Evolutionary conservation across 2,113 vertebrate genomes (phyloP).

Genomic region (Carettochelys insculpta): DNA sequence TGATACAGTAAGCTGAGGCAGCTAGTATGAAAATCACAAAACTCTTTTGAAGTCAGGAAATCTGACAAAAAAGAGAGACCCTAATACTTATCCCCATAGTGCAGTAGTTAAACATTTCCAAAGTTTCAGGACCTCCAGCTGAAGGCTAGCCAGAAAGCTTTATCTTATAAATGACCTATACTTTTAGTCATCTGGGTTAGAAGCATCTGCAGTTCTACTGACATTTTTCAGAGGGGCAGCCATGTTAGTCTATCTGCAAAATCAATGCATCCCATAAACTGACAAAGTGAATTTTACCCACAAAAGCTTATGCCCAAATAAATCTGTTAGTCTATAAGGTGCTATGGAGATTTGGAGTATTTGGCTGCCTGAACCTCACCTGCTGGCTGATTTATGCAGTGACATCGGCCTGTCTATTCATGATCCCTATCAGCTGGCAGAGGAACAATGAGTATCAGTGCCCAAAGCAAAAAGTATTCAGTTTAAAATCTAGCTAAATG

Average conservation of each 20-base stretch:
- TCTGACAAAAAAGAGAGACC: neutral
- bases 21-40: accelerated
- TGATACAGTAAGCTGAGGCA: neutral
- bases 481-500: neutral
- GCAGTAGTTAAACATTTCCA: neutral
- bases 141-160: neutral
- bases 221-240: no score
- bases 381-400: neutral
- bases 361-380: neutral
- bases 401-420: neutral
- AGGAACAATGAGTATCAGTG: neutral
- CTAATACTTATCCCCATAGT: neutral
- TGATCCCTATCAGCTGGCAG: neutral
- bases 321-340: no score
- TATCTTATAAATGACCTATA: neutral
- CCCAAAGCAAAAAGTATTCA: neutral
- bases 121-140: neutral
- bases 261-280: no score
- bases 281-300: no score
- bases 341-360: neutral
- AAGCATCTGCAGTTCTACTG: neutral
- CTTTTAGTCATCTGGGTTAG: neutral
- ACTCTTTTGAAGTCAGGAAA: neutral
- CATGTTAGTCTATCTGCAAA: no score
- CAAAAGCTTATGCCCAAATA: no score